Conservation (phyloP, 2,797 vertebrate species). For the Tapirus indicus region DNA sequence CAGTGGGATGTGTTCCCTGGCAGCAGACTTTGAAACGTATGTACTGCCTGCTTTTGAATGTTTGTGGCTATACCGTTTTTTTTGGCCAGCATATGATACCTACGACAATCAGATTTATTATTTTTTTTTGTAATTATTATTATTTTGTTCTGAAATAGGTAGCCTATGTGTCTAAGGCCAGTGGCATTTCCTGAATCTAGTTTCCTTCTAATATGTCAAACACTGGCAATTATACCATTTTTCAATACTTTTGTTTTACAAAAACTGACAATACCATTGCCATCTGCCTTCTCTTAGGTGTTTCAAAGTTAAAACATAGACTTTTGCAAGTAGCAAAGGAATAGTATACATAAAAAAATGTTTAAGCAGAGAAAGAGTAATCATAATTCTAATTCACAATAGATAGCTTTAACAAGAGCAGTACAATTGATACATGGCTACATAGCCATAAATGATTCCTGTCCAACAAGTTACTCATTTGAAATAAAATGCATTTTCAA, state of each 20-base stretch:
- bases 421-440: neutral
- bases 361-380: slow-evolving; percentile 53
- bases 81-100: neutral
- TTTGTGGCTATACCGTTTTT: neutral
- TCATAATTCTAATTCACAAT: slow-evolving; percentile 66
- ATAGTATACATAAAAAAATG: slow-evolving; percentile 41
- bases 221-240: slow-evolving; percentile 12
- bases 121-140: neutral
- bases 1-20: neutral
- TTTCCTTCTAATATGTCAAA: slow-evolving; percentile 35
- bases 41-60: neutral
- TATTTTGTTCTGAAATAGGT: slow-evolving; percentile 24
- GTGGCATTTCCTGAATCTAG: neutral
- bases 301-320: slow-evolving; percentile 57
- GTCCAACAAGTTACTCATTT: slow-evolving; percentile 45
- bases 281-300: slow-evolving; percentile 23
- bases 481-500: slow-evolving; percentile 75
- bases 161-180: neutral
- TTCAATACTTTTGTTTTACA: slow-evolving; percentile 28
- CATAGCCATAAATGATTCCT: slow-evolving; percentile 52
- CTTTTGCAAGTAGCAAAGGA: slow-evolving; percentile 46
- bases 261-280: neutral
- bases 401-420: slow-evolving; percentile 69
- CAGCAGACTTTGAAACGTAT: neutral
- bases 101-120: neutral